Percentiles rank a stretch among this genome's conserved stretches.
These are phyloP conservation scores for Eumaeus atala DNA, from an alignment of 1,140 invertebrate species.

Conservation along the genomic window DNA sequence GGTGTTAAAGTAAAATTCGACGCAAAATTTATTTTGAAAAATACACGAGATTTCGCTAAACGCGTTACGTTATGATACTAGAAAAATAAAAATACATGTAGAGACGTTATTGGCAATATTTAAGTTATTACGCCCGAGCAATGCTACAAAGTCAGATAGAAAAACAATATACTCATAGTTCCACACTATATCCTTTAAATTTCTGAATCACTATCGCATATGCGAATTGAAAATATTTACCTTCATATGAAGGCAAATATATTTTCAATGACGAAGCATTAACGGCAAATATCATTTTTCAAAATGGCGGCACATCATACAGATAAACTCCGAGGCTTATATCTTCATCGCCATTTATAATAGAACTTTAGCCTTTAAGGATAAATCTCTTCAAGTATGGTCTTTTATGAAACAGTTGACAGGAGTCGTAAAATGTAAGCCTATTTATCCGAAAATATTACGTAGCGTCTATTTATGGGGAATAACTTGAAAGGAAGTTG, in stretches of 20 bases:
- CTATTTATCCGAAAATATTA: neutral
- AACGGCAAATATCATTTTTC: constrained; percentile 27
- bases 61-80: constrained; percentile 2
- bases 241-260: constrained; percentile 22
- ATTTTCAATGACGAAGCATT: constrained; percentile 20
- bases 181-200: constrained; percentile 23
- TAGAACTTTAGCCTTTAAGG: constrained; percentile 10
- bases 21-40: neutral
- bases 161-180: constrained; percentile 19
- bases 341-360: constrained; percentile 8
- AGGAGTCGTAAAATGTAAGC: constrained; percentile 4
- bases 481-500: neutral
- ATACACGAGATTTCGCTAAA: constrained; percentile 3
- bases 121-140: constrained; percentile 10
- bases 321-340: constrained; percentile 8
- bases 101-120: constrained; percentile 15
- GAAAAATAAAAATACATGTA: constrained; percentile 13
- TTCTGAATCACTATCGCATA: constrained; percentile 15
- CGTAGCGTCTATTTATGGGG: neutral
- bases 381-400: constrained; percentile 5
- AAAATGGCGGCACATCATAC: constrained; percentile 17
- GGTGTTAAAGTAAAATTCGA: too few relatives aligned
- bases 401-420: constrained; percentile 7
- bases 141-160: constrained; percentile 13
- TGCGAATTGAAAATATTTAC: too few relatives aligned